These are phyloP conservation scores for Diachrysia chrysitis DNA, from an alignment of 2,888 invertebrate species.

Conservation along the genomic window DNA sequence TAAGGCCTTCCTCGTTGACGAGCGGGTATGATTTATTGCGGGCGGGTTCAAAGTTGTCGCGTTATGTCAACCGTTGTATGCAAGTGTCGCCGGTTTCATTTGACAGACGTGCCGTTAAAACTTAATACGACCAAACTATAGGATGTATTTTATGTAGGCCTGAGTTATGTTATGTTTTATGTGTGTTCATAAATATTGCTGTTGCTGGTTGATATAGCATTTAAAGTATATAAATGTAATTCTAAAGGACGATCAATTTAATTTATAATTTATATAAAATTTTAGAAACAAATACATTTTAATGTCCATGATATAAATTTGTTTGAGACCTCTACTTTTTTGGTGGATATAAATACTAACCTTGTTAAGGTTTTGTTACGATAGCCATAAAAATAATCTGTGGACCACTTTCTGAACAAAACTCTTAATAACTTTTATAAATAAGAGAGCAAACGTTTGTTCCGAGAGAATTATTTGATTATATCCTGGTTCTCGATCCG, in stretches of 20 bases:
- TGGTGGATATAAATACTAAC: too few relatives aligned
- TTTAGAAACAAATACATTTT: too few relatives aligned
- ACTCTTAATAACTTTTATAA: slow-evolving; percentile 13
- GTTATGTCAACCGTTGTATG: slow-evolving; percentile 51
- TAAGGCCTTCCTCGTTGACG: slow-evolving; percentile 44
- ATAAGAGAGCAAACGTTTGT: slow-evolving; percentile 38
- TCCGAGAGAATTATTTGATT: slow-evolving; percentile 43
- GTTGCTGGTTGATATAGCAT: neutral
- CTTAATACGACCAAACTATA: neutral
- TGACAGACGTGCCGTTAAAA: slow-evolving; percentile 37
- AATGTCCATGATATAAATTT: too few relatives aligned
- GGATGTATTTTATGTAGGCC: neutral
- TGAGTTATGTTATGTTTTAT: neutral
- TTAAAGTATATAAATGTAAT: too few relatives aligned
- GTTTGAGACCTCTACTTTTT: too few relatives aligned
- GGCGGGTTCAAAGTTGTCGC: slow-evolving; percentile 42
- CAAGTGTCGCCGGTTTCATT: slow-evolving; percentile 49
- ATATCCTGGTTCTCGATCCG: slow-evolving; percentile 29
- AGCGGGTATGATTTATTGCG: slow-evolving; percentile 48
- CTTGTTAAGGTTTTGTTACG: neutral
- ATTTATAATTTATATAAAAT: too few relatives aligned
- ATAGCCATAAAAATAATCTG: neutral
- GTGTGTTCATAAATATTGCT: neutral
- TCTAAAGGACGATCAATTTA: too few relatives aligned
- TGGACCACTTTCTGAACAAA: neutral